Evolutionary conservation across 2,888 invertebrate genomes (phyloP).

Genomic region (Drosophila tanythrix): DNA sequence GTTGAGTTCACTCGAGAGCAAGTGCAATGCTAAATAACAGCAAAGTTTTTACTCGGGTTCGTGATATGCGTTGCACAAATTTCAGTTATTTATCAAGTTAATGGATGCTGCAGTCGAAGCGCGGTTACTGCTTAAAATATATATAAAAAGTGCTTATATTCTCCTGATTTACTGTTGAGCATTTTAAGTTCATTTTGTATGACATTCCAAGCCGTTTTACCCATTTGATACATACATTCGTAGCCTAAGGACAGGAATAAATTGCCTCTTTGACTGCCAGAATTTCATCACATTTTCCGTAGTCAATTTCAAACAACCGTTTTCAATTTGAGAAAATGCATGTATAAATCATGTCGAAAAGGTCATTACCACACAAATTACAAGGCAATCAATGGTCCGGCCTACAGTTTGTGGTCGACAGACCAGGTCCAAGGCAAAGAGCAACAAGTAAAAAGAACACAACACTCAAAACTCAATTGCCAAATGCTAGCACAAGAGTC

Average conservation of each 20-base stretch:
- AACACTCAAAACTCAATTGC: background rate
- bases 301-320: conserved; percentile 1
- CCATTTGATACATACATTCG: background rate
- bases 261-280: conserved; percentile 6
- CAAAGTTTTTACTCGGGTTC: conserved; percentile 24
- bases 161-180: background rate
- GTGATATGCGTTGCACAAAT: conserved; percentile 32
- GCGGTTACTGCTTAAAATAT: background rate
- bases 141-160: background rate
- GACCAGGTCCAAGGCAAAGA: conserved; percentile 15
- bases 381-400: conserved; percentile 34
- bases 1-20: conserved; percentile 20
- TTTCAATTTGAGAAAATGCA: conserved; percentile 37
- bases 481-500: background rate
- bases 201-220: background rate
- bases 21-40: conserved; percentile 42
- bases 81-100: conserved; percentile 32
- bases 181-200: background rate
- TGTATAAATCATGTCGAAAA: conserved; percentile 41
- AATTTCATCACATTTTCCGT: conserved; percentile 2
- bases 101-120: conserved; percentile 18
- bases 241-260: background rate
- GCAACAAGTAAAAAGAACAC: conserved; percentile 51
- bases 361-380: conserved; percentile 46
- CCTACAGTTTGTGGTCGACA: conserved; percentile 50